Base-by-base conservation (phyloP, 2,113 vertebrate species). In the Chloroceryle aenea region DNA sequence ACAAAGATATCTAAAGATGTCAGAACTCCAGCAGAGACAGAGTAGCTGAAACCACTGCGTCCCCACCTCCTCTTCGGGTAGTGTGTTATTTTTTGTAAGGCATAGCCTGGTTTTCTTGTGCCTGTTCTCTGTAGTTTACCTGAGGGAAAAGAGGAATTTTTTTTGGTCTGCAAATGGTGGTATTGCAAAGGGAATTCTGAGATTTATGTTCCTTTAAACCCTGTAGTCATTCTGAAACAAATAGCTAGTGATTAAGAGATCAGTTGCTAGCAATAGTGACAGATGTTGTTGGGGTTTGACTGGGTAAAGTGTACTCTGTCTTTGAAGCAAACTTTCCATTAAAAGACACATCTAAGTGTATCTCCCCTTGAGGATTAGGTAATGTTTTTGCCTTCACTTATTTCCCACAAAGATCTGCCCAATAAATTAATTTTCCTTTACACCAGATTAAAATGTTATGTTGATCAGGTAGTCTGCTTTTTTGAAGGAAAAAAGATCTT, bases 241-340 rank as follows among this genome's bases (percentile, higher is more conserved):
- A 90, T n/a, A 93, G 42, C 58, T 97, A 88, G 55, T 95, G 87
- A 97, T 97, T 95, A 97, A 97, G 94, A 96, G 82, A 95, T 98
- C 95, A 94, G 43, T 87, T 94, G 47, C 93, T 93, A 95, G 80
- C 63, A 95, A 63, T 52, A 93, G 91, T 85, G 92, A 95, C 96
- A 98, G 94, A 96, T 88, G 75, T 92, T 95, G 59, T 90, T 94
- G 78, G 66, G 40, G 45, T 96, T 95, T 96, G 78, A 90, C 83
- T 87, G 30, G 30, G 26, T 92, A 95, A 95, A 92, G 61, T 77
- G 36, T 53, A 91, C 53, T 9, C 67, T 93, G 71, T 92, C 82
- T 98, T 94, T n/a, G 64, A 97, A 97, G 95, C 62, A 95, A 98
- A 97, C 90, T 95, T 97, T 95, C 91, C 79, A 89, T 96, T 97